Conservation (phyloP, 2,113 vertebrate genomes). For the Pyxicephalus adspersus region DNA sequence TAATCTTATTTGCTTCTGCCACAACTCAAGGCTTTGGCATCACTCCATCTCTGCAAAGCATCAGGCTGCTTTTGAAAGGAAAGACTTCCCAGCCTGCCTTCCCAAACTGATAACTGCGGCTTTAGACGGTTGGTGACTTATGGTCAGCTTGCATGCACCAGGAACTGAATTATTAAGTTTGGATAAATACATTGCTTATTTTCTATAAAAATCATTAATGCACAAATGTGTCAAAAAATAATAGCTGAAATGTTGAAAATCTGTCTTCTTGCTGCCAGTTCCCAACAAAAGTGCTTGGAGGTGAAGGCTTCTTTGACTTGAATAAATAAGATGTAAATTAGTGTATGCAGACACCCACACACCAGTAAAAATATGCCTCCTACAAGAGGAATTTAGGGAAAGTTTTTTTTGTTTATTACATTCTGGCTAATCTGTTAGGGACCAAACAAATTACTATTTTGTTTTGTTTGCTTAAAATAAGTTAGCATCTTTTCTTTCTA, state of each 20-base stretch:
- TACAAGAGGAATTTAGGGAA: not conserved
- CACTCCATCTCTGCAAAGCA: too few species aligned
- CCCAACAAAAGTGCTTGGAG: not conserved
- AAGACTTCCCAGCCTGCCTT: too few species aligned
- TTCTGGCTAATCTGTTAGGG: not conserved
- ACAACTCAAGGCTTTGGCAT: too few species aligned
- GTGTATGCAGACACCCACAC: slow-evolving; percentile 6
- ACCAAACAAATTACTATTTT: too few species aligned
- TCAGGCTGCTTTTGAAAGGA: too few species aligned
- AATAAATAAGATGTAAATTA: slow-evolving; percentile 7
- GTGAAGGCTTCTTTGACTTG: slow-evolving; percentile 2
- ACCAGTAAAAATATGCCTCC: slow-evolving; percentile 6
- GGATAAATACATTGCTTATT: not conserved
- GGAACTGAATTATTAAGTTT: too few species aligned
- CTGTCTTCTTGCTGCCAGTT: not conserved
- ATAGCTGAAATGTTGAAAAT: not conserved
- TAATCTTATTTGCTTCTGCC: too few species aligned
- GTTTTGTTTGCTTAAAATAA: too few species aligned
- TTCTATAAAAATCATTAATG: slow-evolving; percentile 3
- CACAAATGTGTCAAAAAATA: not conserved
- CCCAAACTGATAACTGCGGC: too few species aligned
- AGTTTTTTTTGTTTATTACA: not conserved
- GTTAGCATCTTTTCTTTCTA: too few species aligned
- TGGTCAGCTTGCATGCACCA: too few species aligned
- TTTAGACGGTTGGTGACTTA: too few species aligned